Base-by-base conservation (phyloP, 1,140 invertebrate genomes). In the Chironomus tepperi region DNA sequence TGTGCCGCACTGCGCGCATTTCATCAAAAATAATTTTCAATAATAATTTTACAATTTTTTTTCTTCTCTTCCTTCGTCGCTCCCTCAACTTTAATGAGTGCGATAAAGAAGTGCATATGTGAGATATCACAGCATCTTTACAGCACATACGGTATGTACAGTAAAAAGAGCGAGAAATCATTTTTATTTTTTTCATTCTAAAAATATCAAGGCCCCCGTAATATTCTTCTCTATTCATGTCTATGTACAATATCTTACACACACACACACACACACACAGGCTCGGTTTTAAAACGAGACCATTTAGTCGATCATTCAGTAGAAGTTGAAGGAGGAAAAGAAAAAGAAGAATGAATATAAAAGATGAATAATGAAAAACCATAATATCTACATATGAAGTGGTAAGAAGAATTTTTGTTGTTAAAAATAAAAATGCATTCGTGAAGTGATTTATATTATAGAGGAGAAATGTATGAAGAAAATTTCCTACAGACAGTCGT, bases 101-200 rank as follows among this genome's bases (percentile, higher is more conserved):
- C 47, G 65, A 70, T 70, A 70, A 70, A 70, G 65, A 57, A 70
- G 19, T 70, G 65, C 65, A 70, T 70, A 70, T 70, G 65, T 70
- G 65, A 70, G n/a, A 70, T 70, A n/a, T 70, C 65, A 70, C 65
- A 70, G 65, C 65, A 70, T 15, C 65, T 18, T 34, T 16, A 21
- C 16, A 21, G 65, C 65, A 70, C 18, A 19, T 18, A 57, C n/a
- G 43, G 47, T 57, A 57, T 15, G n/a, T 57, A 34, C 24, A 34
- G 24, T 34, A 34, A 34, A 12, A 12, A 57, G 16, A 70, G 65
- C 65, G 65, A 70, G 19, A 70, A 70, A 70, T 18, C 16, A 18
- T 18, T 57, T 57, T 10, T 57, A 18, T 18, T 57, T 57, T 10
- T 57, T 57, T 57, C 9, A 70, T 70, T 70, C 65, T 70, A 70